These are phyloP conservation scores for Caenorhabditis becei DNA, from an alignment of 2,888 invertebrate genomes.

Conservation along the genomic window DNA sequence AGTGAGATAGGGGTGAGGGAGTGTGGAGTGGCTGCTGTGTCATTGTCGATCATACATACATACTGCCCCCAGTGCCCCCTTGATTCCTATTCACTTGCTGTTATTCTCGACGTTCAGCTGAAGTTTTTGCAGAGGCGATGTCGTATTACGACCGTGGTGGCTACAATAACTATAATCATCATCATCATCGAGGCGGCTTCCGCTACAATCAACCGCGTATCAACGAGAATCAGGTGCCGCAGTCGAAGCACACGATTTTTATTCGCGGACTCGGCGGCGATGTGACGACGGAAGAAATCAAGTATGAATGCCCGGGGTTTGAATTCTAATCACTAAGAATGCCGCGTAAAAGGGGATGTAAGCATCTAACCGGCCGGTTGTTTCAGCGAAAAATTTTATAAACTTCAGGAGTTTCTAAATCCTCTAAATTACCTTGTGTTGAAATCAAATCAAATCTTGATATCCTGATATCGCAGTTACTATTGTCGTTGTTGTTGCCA, in stretches of 20 bases:
- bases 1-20: not conserved
- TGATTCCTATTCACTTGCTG: not conserved
- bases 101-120: not conserved
- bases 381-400: conserved; percentile 7
- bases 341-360: conserved; percentile 14
- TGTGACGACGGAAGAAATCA: conserved; percentile 72
- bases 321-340: no score
- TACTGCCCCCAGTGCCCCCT: not conserved
- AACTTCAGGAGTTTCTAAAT: conserved; percentile 8
- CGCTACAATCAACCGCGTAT: conserved; percentile 59
- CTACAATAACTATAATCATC: conserved; percentile 6
- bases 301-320: conserved; percentile 67
- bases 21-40: conserved; percentile 1
- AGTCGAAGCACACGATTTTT: conserved; percentile 78
- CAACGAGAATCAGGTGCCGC: conserved; percentile 79
- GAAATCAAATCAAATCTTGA: no score
- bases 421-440: not conserved
- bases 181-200: conserved; percentile 29
- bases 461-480: no score
- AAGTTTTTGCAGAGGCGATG: conserved; percentile 7
- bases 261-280: conserved; percentile 74
- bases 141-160: conserved; percentile 26
- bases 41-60: not conserved
- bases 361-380: not conserved
- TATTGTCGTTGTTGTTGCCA: not conserved